Conservation (phyloP, 2,797 vertebrate genomes). For the Chelon labrosus region DNA sequence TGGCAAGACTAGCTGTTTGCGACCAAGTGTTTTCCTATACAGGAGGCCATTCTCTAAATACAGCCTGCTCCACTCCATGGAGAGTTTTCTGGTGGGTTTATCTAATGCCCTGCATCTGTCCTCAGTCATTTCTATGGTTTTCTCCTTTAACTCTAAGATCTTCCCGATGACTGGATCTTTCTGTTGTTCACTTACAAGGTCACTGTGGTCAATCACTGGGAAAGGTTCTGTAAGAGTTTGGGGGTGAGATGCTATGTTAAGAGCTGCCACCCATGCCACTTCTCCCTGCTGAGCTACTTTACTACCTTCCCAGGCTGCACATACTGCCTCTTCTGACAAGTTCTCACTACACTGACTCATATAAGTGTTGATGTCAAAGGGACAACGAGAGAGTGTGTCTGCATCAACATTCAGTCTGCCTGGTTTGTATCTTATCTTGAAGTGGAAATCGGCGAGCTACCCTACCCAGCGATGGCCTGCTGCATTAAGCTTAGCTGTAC, state of each 20-base stretch:
- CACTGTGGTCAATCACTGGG: not conserved
- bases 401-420: slow-evolving; percentile 3
- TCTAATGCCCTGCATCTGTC: not conserved
- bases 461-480: not conserved
- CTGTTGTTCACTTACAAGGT: not conserved
- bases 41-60: not conserved
- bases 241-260: not conserved
- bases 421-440: not conserved
- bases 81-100: not conserved
- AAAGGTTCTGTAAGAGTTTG: not conserved
- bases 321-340: not conserved
- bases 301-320: not conserved
- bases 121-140: not conserved
- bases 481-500: not conserved
- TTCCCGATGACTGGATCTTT: not conserved
- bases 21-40: not conserved
- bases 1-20: not conserved
- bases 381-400: not conserved
- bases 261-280: slow-evolving; percentile 2
- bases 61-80: not conserved
- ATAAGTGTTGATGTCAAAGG: not conserved
- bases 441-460: not conserved
- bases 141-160: not conserved
- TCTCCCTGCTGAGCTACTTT: not conserved
- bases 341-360: not conserved